Conservation (phyloP, 2,888 invertebrate species). For the Hyposoter didymator region DNA sequence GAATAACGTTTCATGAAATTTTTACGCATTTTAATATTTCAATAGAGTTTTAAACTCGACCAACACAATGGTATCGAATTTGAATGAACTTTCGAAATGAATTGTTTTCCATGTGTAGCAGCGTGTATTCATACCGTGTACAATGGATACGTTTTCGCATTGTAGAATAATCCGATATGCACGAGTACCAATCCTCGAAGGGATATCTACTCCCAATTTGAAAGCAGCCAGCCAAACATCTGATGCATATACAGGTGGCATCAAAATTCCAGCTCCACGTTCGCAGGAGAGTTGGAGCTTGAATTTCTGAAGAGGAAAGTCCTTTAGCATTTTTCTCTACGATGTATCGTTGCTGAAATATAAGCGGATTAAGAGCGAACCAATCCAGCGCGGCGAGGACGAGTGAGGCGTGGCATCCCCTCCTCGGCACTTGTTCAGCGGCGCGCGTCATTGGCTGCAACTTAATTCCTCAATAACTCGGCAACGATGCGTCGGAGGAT, state of each 20-base stretch:
- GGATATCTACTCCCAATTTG: conserved; percentile 42
- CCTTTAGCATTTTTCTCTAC: neutral
- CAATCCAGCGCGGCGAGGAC: neutral
- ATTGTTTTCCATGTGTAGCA: conserved; percentile 7
- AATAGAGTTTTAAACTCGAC: neutral
- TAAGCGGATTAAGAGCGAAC: neutral
- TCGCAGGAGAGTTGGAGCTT: neutral
- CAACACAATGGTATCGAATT: conserved; percentile 8
- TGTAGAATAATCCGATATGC: conserved; percentile 1
- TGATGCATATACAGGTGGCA: conserved; percentile 1
- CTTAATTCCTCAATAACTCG: neutral
- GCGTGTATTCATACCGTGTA: neutral
- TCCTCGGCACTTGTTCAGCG: neutral
- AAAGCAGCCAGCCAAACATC: conserved; percentile 42
- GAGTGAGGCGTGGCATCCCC: neutral
- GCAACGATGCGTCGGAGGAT: neutral
- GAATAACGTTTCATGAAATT: neutral
- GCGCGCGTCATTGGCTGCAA: neutral
- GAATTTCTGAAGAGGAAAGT: neutral
- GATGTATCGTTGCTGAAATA: neutral
- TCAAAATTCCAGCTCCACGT: neutral
- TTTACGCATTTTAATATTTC: conserved; percentile 7
- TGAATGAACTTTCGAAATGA: conserved; percentile 23
- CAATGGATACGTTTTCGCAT: conserved; percentile 10
- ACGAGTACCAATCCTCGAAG: conserved; percentile 25